Conservation (phyloP, 2,113 vertebrate genomes). For the Crotalus helleri region DNA sequence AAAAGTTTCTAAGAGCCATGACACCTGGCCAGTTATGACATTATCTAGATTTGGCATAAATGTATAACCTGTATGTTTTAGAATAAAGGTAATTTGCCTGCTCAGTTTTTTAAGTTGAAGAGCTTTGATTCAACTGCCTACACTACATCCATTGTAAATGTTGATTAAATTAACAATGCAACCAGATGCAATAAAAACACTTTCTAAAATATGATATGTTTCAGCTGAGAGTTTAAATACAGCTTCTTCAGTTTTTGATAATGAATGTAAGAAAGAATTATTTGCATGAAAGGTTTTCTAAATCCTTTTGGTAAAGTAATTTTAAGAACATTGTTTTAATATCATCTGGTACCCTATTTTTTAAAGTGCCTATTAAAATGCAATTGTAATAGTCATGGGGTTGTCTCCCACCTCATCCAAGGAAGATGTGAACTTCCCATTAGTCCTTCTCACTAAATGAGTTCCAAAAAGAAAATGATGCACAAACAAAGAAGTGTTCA, state of each 20-base stretch:
- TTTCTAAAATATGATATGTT: not conserved
- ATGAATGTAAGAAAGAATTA: conserved; percentile 17
- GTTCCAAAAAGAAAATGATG: conserved; percentile 21
- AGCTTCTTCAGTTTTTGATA: conserved; percentile 2
- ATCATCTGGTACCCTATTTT: not conserved
- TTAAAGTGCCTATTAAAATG: conserved; percentile 24
- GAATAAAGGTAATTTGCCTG: not conserved
- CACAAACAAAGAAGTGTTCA: conserved; percentile 2
- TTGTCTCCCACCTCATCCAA: not conserved
- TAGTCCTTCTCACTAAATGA: conserved; percentile 12
- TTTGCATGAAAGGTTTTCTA: conserved; percentile 2
- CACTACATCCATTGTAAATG: not conserved
- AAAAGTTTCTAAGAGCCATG: not conserved
- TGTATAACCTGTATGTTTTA: not conserved
- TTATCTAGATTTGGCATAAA: not conserved
- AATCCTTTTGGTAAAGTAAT: conserved; percentile 41
- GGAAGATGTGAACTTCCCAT: conserved; percentile 21
- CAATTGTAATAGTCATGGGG: conserved; percentile 36
- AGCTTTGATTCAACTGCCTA: not conserved
- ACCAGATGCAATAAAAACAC: conserved; percentile 17
- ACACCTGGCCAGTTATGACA: not conserved
- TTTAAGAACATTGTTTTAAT: conserved; percentile 39
- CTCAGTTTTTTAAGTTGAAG: not conserved
- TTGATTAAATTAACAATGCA: conserved; percentile 28
- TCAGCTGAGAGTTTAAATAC: not conserved